These are phyloP conservation scores for Panagrolaimus sp. DNA, from an alignment of 1,140 invertebrate genomes.

Conservation along the genomic window DNA sequence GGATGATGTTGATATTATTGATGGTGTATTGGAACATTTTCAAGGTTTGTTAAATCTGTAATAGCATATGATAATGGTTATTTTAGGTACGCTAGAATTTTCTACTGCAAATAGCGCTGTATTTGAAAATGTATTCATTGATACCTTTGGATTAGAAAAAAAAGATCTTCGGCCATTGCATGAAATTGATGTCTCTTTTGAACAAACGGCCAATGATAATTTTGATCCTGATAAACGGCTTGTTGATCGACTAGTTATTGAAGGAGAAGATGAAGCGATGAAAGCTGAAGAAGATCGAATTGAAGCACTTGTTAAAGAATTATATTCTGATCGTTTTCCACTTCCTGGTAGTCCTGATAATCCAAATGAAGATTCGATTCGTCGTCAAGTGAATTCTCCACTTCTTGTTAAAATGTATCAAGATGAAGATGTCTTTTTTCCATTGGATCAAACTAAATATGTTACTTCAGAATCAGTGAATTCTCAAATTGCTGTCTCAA, in stretches of 20 bases:
- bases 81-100: neutral
- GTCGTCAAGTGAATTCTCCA: neutral
- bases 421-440: neutral
- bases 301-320: neutral
- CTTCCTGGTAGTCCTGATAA: neutral
- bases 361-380: neutral
- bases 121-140: neutral
- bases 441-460: neutral
- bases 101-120: neutral
- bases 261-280: neutral
- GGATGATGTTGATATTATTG: neutral
- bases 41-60: no score
- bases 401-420: neutral
- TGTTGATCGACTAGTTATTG: neutral
- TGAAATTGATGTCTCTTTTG: neutral
- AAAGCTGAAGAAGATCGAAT: neutral
- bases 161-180: neutral
- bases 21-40: neutral
- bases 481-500: neutral
- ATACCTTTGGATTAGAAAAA: neutral
- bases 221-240: neutral
- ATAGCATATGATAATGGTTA: no score
- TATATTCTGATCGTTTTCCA: neutral
- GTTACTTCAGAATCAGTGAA: neutral
- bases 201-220: neutral